Evolutionary conservation across 2,888 invertebrate species (phyloP).

Genomic region (Drosophila macrospina): DNA sequence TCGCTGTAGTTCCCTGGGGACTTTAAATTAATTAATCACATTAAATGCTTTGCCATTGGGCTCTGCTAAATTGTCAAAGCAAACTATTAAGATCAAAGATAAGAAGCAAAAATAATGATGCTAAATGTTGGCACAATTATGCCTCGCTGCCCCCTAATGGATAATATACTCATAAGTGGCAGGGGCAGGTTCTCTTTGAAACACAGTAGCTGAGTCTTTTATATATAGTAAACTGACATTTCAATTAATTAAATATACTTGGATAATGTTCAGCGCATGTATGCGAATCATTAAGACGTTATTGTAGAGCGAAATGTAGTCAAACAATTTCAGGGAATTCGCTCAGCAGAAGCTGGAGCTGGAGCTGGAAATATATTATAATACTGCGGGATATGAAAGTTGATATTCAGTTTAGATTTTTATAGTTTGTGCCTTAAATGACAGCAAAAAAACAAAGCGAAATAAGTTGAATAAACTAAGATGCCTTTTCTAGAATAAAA

Average conservation of each 20-base stretch:
- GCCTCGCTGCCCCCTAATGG: conserved; percentile 62
- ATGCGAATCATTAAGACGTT: conserved; percentile 32
- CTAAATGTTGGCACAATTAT: conserved; percentile 72
- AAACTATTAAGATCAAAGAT: conserved; percentile 78
- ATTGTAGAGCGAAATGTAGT: conserved; percentile 5
- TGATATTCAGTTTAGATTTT: no score
- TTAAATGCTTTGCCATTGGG: conserved; percentile 61
- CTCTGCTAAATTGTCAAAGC: conserved; percentile 60
- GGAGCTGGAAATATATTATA: no score
- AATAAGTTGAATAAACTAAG: no score
- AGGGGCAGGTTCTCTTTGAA: neutral
- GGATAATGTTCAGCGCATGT: conserved; percentile 25
- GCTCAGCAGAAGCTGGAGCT: neutral
- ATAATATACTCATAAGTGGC: conserved; percentile 14
- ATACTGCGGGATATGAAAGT: no score
- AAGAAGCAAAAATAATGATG: conserved; percentile 72
- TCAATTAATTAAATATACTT: conserved; percentile 63
- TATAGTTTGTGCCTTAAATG: no score
- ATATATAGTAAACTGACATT: conserved; percentile 23
- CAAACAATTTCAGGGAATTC: neutral
- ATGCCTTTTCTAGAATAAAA: no score
- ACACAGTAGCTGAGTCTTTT: conserved; percentile 7
- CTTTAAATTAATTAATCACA: conserved; percentile 77
- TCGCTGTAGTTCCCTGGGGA: conserved; percentile 29
- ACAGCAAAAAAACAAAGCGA: no score